A percentile compares a stretch with the other conserved stretches of the same genome.
Evolutionary conservation across 2,797 vertebrate species (phyloP).

Genomic region (Ceyx erithaca): DNA sequence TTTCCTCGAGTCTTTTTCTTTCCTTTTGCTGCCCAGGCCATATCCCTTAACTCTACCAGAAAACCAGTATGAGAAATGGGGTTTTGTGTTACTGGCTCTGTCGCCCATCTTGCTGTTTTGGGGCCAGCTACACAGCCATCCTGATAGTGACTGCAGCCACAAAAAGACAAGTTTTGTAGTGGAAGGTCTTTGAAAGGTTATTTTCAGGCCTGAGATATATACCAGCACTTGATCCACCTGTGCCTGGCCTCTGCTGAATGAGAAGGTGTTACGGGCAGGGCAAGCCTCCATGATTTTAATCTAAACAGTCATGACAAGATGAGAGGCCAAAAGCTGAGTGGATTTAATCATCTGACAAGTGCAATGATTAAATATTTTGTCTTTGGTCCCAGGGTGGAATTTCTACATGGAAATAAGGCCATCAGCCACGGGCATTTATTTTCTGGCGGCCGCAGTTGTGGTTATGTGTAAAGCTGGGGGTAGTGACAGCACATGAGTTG

Average conservation of each 20-base stretch:
- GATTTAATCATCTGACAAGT: slow-evolving; percentile 38
- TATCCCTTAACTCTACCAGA: neutral
- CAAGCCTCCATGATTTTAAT: neutral
- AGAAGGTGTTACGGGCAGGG: neutral
- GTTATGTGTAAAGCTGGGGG: neutral
- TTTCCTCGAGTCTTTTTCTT: neutral
- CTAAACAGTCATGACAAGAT: neutral
- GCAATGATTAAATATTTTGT: slow-evolving; percentile 17
- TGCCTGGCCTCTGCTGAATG: neutral
- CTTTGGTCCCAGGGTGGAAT: neutral
- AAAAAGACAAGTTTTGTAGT: neutral
- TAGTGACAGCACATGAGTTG: neutral
- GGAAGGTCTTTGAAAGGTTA: neutral
- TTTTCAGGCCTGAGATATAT: neutral
- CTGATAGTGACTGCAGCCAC: neutral
- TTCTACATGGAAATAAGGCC: neutral
- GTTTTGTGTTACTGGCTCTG: neutral
- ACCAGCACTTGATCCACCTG: neutral
- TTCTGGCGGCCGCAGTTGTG: neutral
- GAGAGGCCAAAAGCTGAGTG: neutral
- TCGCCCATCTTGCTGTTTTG: neutral
- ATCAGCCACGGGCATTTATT: neutral
- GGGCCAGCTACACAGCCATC: neutral
- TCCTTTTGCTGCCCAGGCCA: neutral
- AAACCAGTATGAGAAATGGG: neutral